Evolutionary conservation across 2,797 vertebrate genomes (phyloP).

Genomic region (Miichthys miiuy): DNA sequence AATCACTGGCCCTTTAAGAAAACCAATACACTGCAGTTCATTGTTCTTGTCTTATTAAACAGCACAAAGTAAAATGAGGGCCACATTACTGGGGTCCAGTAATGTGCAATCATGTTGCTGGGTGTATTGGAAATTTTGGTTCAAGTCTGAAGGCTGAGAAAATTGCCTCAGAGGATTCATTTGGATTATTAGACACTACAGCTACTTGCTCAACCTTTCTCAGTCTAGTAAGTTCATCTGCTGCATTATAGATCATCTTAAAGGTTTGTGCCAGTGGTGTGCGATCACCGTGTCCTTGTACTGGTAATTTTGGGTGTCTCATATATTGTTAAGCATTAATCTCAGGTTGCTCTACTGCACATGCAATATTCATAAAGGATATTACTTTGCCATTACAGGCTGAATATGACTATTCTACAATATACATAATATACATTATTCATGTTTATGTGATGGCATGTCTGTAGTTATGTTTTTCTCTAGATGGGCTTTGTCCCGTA

Average conservation of each 20-base stretch:
- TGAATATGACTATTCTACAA: not conserved
- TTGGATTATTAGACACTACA: conserved; percentile 3
- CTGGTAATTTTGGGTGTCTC: conserved; percentile 6
- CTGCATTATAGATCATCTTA: conserved; percentile 2
- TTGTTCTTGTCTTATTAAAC: not conserved
- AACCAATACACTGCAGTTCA: not conserved
- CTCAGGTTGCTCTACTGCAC: not conserved
- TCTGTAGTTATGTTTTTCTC: not conserved
- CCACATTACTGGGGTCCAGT: not conserved
- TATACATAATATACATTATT: conserved; percentile 11
- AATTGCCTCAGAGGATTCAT: not conserved
- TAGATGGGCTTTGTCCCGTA: not conserved
- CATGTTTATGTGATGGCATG: conserved; percentile 13
- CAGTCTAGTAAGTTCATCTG: not conserved
- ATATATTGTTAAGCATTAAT: conserved; percentile 13
- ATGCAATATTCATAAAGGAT: conserved; percentile 52
- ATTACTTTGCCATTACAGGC: conserved; percentile 21
- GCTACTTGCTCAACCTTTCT: not conserved
- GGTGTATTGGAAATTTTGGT: not conserved
- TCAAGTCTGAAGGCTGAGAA: not conserved
- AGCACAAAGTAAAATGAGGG: not conserved
- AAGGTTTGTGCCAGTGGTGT: not conserved
- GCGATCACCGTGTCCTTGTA: conserved; percentile 3
- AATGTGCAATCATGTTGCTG: not conserved
- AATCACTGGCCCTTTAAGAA: not conserved